phyloP scores from a whole-genome alignment of 2,888 invertebrate species.

The Microctonus aethiopoides region DNA sequence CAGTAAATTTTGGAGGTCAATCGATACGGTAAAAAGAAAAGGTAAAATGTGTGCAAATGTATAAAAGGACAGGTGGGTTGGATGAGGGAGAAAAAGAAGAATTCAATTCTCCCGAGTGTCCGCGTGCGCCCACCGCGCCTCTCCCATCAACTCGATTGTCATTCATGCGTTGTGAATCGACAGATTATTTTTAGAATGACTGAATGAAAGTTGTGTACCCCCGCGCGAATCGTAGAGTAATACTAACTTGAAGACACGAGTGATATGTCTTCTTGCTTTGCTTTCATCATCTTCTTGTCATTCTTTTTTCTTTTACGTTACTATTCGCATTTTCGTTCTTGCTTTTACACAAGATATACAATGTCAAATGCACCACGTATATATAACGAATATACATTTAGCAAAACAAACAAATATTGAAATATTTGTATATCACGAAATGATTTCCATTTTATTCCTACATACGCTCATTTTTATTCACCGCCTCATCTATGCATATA shows the following conservation, averaged over 20 bases:
- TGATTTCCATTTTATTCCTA: background rate
- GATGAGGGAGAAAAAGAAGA: background rate
- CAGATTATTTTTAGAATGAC: conserved; percentile 63
- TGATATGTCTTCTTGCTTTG: conserved; percentile 29
- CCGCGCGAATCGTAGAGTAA: conserved; percentile 41
- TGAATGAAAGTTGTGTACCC: conserved; percentile 65
- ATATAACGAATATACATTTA: background rate
- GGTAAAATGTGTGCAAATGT: background rate
- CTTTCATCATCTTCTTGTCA: conserved; percentile 28
- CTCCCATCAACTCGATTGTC: conserved; percentile 55
- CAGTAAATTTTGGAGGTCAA: background rate
- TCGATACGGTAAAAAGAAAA: background rate
- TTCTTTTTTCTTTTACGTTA: background rate
- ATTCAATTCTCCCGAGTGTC: background rate
- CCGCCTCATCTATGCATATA: background rate
- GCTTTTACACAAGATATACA: background rate
- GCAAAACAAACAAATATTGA: background rate
- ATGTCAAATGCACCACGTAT: background rate
- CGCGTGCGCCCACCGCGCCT: background rate
- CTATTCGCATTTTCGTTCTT: background rate
- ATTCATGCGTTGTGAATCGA: conserved; percentile 64
- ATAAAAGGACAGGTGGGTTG: background rate
- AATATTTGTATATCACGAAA: too few relatives aligned
- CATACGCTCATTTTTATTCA: background rate
- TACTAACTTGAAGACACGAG: conserved; percentile 36